Evolutionary conservation across 2,888 invertebrate species (phyloP).

Genomic region (Aplocera efformata): DNA sequence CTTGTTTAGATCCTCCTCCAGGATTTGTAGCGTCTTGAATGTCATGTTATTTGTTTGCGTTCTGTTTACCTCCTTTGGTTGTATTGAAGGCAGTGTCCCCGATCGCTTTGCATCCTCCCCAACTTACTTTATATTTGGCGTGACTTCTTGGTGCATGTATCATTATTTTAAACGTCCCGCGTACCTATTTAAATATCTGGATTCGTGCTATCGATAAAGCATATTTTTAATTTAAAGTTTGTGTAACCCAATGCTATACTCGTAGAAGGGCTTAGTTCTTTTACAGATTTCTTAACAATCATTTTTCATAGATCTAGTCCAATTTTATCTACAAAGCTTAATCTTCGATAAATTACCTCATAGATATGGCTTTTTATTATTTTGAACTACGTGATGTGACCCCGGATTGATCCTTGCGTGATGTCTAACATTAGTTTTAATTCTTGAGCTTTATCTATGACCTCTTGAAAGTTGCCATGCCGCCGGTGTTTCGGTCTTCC

Average conservation of each 20-base stretch:
- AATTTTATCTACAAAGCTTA: constrained; percentile 55
- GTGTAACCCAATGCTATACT: constrained; percentile 47
- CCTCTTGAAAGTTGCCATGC: constrained; percentile 40
- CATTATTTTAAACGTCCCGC: constrained; percentile 59
- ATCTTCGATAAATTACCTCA: constrained; percentile 56
- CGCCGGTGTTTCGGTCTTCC: constrained; percentile 55
- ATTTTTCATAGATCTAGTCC: constrained; percentile 43
- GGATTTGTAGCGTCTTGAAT: constrained; percentile 53
- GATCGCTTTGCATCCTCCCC: constrained; percentile 78
- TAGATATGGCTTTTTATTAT: constrained; percentile 69
- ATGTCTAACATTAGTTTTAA: constrained; percentile 43
- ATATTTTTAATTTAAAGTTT: constrained; percentile 46
- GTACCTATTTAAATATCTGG: constrained; percentile 41
- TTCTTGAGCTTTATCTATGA: constrained; percentile 35
- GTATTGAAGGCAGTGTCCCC: constrained; percentile 80
- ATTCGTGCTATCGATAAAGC: constrained; percentile 41
- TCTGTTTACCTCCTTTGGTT: constrained; percentile 72
- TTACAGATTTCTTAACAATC: constrained; percentile 45
- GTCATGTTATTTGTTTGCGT: constrained; percentile 63
- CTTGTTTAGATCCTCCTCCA: constrained; percentile 56
- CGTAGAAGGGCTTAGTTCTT: constrained; percentile 69
- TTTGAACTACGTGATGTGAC: constrained; percentile 46
- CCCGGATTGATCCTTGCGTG: constrained; percentile 49
- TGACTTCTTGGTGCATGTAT: constrained; percentile 81
- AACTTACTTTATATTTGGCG: constrained; percentile 70